Evolutionary conservation across 2,888 invertebrate genomes (phyloP).

Genomic region (Tholera decimalis): DNA sequence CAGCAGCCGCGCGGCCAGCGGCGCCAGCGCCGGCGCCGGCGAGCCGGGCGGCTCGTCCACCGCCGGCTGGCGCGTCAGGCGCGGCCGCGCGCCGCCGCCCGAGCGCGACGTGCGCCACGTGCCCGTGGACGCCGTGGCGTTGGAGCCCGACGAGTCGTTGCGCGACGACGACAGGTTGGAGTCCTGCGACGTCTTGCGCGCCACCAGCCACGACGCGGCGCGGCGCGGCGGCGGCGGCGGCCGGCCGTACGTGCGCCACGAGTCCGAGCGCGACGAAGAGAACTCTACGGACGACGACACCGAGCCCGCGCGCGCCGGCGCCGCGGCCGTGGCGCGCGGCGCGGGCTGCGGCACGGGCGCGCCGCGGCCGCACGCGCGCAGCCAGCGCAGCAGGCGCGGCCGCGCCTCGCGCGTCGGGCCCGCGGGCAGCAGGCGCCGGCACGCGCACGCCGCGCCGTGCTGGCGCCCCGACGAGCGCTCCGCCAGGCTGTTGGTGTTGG

Average conservation of each 20-base stretch:
- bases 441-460: constrained; percentile 91
- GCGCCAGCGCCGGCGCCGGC: constrained; percentile 69
- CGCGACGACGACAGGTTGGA: constrained; percentile 97
- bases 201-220: constrained; percentile 97
- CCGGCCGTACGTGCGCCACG: constrained; percentile 95
- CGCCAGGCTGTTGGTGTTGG: constrained; percentile 96
- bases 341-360: constrained; percentile 93
- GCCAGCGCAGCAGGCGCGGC: constrained; percentile 82
- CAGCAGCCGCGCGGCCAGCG: constrained; percentile 78
- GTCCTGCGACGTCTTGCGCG: constrained; percentile 98
- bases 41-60: constrained; percentile 93
- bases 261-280: constrained; percentile 96
- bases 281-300: constrained; percentile 97
- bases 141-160: constrained; percentile 97
- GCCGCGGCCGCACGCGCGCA: constrained; percentile 80
- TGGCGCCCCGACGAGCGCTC: constrained; percentile 95
- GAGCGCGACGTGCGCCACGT: constrained; percentile 97
- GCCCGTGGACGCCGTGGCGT: constrained; percentile 97
- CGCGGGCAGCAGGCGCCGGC: constrained; percentile 93
- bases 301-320: constrained; percentile 93
- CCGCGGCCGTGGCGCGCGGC: constrained; percentile 92
- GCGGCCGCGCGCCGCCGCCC: constrained; percentile 94
- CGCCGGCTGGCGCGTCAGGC: constrained; percentile 95
- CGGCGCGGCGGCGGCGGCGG: constrained; percentile 96
- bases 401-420: constrained; percentile 90